Evolutionary conservation across 1,140 invertebrate genomes (phyloP).

Genomic region (Drosophila setifemur): DNA sequence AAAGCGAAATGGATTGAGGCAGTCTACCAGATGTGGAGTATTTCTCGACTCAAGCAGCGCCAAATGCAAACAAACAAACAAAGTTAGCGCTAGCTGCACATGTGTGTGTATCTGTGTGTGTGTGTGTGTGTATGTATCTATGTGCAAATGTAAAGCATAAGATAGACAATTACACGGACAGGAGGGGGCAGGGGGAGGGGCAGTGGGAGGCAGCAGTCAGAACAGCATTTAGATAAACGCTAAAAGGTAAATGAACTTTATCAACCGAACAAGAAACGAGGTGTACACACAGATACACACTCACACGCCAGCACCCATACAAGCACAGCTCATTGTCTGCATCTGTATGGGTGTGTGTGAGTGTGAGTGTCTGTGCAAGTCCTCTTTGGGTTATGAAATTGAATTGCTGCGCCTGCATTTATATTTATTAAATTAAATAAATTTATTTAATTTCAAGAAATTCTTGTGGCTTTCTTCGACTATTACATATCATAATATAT

Average conservation of each 20-base stretch:
- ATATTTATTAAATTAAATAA: constrained; percentile 32
- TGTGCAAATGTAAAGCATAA: constrained; percentile 66
- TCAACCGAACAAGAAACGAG: constrained; percentile 60
- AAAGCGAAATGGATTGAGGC: constrained; percentile 22
- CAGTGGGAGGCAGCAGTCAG: constrained; percentile 43
- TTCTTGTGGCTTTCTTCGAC: no score
- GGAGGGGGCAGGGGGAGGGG: constrained; percentile 19
- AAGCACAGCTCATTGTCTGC: constrained; percentile 23
- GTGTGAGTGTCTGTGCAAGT: constrained; percentile 4
- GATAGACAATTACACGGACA: constrained; percentile 76
- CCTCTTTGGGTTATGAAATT: constrained; percentile 44
- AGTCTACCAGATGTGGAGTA: constrained; percentile 43
- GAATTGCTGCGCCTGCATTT: constrained; percentile 14
- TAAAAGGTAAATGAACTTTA: constrained; percentile 80
- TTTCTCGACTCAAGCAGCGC: constrained; percentile 57
- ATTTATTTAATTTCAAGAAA: no score
- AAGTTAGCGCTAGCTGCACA: constrained; percentile 45
- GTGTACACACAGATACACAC: constrained; percentile 15
- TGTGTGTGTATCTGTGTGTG: background rate
- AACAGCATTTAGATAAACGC: constrained; percentile 70
- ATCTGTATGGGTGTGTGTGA: background rate
- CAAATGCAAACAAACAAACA: constrained; percentile 64
- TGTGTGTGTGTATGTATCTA: constrained; percentile 9
- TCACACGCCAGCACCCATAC: constrained; percentile 4
- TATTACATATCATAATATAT: no score